Base-by-base conservation (phyloP, 2,113 vertebrate genomes). In the Pica pica region DNA sequence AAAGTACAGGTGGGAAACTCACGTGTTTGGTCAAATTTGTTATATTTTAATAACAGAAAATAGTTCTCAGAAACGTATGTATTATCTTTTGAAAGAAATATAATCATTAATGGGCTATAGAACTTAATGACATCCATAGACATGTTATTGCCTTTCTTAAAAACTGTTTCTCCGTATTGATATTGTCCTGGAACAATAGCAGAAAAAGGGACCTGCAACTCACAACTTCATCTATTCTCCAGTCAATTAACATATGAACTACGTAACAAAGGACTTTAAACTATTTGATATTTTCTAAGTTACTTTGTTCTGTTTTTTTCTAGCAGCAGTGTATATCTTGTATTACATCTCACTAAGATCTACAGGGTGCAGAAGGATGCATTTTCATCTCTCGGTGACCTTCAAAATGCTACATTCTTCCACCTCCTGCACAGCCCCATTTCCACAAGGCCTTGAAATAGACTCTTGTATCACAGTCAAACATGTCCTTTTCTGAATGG, bases 61-160 rank as follows among this genome's bases (percentile, higher is more conserved):
- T 28, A 68, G 67, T 65, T 92, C 52, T 76, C n/a, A 75, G 52
- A 46, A 92, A 47, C 59, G 9, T 56, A 74, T 59, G 8, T 68
- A 76, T 76, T 87, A 47, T 76, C 89, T 97, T 94, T 86, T 93
- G 82, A 96, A 96, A 93, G 33, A 91, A 92, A 93, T n/a, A 61
- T 13, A 83, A 70, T 27, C 67, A 96, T 74, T 81, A 93, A 93
- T 28, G 65, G 73, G 60, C 81, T 97, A 96, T 53, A 96, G 56
- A 94, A 93, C 11, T 79, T 93, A 26, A 96, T 90, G 89, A 94
- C 87, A 95, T 76, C 60, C 75, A 96, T 74, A 73, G 81, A 78
- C 31, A 93, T 70, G 41, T 65, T 92, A 91, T 23, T 93, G 50
- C 61, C 85, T 84, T 93, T 94, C 92, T 92, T 26, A 6, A 3